These are phyloP conservation scores for Drosophila santomea DNA, from an alignment of 1,140 invertebrate species.

Conservation along the genomic window DNA sequence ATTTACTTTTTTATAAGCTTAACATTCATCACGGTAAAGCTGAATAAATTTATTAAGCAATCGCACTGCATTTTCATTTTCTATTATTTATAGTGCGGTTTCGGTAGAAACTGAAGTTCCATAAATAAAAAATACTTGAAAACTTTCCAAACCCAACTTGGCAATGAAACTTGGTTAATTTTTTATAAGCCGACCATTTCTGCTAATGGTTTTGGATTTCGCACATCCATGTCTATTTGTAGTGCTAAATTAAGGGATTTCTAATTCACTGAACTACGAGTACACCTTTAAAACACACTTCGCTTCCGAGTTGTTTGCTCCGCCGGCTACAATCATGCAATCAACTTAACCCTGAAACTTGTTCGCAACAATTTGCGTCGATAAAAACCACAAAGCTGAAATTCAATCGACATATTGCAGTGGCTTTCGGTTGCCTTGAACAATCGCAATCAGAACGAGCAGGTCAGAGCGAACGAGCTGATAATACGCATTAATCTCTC, in stretches of 20 bases:
- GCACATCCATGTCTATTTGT: no score
- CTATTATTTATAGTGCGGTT: neutral
- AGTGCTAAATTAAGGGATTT: no score
- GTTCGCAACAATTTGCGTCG: conserved; percentile 26
- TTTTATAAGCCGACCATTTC: no score
- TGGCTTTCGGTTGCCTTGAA: conserved; percentile 34
- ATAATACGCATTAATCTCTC: conserved; percentile 52
- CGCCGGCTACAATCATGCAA: conserved; percentile 9
- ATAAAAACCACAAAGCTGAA: conserved; percentile 42
- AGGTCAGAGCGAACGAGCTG: conserved; percentile 8
- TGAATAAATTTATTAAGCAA: neutral
- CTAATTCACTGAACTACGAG: no score
- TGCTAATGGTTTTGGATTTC: neutral
- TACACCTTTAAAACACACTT: neutral
- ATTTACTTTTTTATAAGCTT: neutral
- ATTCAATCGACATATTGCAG: conserved; percentile 49
- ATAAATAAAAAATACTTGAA: no score
- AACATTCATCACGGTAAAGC: neutral
- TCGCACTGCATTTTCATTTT: neutral
- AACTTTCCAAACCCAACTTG: no score
- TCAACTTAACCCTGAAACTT: conserved; percentile 34
- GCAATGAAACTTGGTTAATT: no score
- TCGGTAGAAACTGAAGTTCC: no score
- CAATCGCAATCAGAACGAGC: conserved; percentile 25
- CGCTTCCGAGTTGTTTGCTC: conserved; percentile 10